These are phyloP conservation scores for Labrus mixtus DNA, from an alignment of 2,113 vertebrate genomes.

Conservation along the genomic window DNA sequence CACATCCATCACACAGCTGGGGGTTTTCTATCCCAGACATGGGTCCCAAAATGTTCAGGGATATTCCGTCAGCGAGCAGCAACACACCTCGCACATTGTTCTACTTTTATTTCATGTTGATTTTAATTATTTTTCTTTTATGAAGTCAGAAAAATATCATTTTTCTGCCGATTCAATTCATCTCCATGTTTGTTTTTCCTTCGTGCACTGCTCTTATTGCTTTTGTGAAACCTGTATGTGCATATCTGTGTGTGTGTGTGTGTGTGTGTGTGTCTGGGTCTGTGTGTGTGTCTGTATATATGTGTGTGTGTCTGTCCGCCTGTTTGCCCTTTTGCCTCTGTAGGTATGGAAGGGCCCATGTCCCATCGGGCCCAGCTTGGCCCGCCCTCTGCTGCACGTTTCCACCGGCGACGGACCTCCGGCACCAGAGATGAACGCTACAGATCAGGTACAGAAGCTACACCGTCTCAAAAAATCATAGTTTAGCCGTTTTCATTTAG, in stretches of 20 bases:
- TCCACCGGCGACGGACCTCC: constrained; percentile 96
- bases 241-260: constrained; percentile 28
- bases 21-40: neutral
- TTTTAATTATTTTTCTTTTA: constrained; percentile 55
- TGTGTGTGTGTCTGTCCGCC: constrained; percentile 13
- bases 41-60: constrained; percentile 19
- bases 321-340: constrained; percentile 66
- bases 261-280: constrained; percentile 43
- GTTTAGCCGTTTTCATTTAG: too few species aligned
- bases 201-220: constrained; percentile 32
- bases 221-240: constrained; percentile 47
- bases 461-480: too few species aligned
- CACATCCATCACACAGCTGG: constrained; percentile 16
- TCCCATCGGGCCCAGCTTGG: constrained; percentile 93
- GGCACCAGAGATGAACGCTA: constrained; percentile 98
- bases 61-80: constrained; percentile 8
- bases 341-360: constrained; percentile 94
- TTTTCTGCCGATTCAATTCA: constrained; percentile 68
- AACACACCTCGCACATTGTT: constrained; percentile 15
- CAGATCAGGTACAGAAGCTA: constrained; percentile 87
- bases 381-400: constrained; percentile 93
- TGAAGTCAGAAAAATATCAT: constrained; percentile 62
- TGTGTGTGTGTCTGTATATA: constrained; percentile 12
- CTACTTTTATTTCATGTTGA: constrained; percentile 1
- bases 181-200: constrained; percentile 70